Evolutionary conservation across 2,888 invertebrate genomes (phyloP), one percentile per base, ranked within the genome.

Genomic region (Nasonia oneida): DNA sequence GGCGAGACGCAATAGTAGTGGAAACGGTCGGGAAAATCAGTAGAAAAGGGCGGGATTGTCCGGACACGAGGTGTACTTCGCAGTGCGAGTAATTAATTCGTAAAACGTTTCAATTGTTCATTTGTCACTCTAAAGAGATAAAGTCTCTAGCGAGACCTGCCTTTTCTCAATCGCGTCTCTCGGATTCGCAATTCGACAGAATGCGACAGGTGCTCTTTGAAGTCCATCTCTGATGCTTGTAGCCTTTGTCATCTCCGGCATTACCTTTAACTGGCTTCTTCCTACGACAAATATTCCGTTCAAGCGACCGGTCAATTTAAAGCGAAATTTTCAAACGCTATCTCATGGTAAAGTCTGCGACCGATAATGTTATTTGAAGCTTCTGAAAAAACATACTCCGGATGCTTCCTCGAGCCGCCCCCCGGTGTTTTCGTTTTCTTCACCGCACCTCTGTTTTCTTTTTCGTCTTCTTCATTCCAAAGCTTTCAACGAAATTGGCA

Each of bases 401-500:
- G 47, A 57, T 61, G 18, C 37, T 76, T 37, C 37, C 18, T 33
- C 57, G 29, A 75, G 29, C 23, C 23, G n/a, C 3, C 33, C 29
- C 23, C 1, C 18, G 8, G 5, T 39, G 39, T 61, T 57, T 67
- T 29, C 10, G 67, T 29, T 67, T 67, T 67, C 57, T 67, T 39
- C 47, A 23, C 12, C 23, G n/a, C 73, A 42, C 47, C 23, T 4
- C 39, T n/a, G 23, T 67, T 39, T 23, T 47, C 57, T 42, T 53
- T 53, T 64, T 57, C 53, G 37, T 53, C 47, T 78, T 77, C 73
- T 67, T 77, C 67, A 77, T 75, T 67, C 67, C 78, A 33, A 83
- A 70, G 83, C 86, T 86, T 86, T 86, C 83, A 86, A 53, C 57
- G 61, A 50, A 80, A 86, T 86, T 86, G 86, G 70, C 86, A 83